Percentiles rank a stretch among this genome's conserved stretches.
phyloP scores from a whole-genome alignment of 2,113 vertebrate genomes.

The Andinoacara biseriatus region DNA sequence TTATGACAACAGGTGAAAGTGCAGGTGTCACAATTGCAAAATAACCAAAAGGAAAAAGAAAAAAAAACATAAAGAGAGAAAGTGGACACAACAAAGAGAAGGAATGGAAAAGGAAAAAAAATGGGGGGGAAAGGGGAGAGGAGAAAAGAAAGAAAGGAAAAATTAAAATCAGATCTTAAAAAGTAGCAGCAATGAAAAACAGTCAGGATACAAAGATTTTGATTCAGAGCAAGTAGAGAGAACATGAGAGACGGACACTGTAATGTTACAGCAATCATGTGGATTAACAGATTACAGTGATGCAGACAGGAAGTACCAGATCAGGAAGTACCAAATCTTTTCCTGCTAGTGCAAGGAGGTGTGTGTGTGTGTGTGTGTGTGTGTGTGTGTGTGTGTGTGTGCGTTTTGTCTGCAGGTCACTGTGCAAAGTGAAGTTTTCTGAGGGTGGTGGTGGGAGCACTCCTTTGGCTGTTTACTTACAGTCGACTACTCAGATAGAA shows the following conservation, averaged over 20 bases:
- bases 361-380: background rate
- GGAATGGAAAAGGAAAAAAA: background rate
- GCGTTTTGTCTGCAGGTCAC: background rate
- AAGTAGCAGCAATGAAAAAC: conserved; percentile 74
- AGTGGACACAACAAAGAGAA: conserved; percentile 49
- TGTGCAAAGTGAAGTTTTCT: conserved; percentile 27
- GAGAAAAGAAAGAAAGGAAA: conserved; percentile 62
- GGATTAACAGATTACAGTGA: conserved; percentile 64
- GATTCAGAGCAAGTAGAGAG: conserved; percentile 55
- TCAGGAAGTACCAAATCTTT: background rate
- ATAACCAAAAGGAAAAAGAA: conserved; percentile 32
- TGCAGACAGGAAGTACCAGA: conserved; percentile 58
- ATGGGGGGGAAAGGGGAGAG: background rate
- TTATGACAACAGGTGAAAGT: conserved; percentile 37
- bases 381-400: too few species aligned
- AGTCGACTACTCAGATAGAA: conserved; percentile 52
- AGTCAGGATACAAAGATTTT: conserved; percentile 65
- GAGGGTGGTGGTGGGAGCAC: background rate
- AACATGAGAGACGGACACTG: conserved; percentile 64
- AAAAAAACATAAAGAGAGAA: conserved; percentile 49
- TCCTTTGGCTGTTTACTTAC: conserved; percentile 50
- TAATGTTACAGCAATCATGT: conserved; percentile 52
- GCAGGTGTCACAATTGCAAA: conserved; percentile 47
- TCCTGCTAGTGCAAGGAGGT: background rate
- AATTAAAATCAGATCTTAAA: conserved; percentile 76